Evolutionary conservation across 2,888 invertebrate species (phyloP), one percentile per base, ranked within the genome.

Genomic region (Meganola albula): DNA sequence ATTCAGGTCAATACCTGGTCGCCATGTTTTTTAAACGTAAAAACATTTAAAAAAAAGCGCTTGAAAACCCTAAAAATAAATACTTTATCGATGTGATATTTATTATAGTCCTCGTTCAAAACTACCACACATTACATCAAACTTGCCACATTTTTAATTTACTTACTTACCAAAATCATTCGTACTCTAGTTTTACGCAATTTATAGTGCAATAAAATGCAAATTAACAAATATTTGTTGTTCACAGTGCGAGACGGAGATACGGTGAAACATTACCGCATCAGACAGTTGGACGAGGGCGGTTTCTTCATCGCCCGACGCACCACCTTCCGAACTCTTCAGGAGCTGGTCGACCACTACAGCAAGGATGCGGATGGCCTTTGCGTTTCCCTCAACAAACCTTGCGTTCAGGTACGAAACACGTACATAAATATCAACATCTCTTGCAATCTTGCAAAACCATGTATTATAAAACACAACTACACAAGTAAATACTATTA

Each of bases 281-380:
- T 99, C 76, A 90, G 99, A 59, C 99, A 99, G 84, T 87, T 99
- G 68, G 99, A 99, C 79, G 98, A 99, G 78, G 96, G 99, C 42
- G 99, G 99, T 32, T 99, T 98, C 88, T 99, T 98, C 90, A 99
- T 99, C 64, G 99, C 99, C 36, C 90, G 99, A 59, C 90, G 99
- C 72, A 98, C 98, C 58, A 98, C 98, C 46, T 99, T 99, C 89
- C 91, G 97, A 58, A 98, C 98, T 8, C 89, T 99, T 29, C 96
- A 98, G 76, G 99, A 99, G 77, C 90, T 99, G 33, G 98, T 99
- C 25, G 96, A 97, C 62, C 98, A 99, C 78, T 99, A 99, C 86
- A 96, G 96, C 84, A 93, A 94, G 85, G 98, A 98, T 74, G 95
- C 99, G 9, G 99, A 99, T 77, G 99, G 99, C 9, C 90, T 99